These are phyloP conservation scores for Apodemus agrarius DNA, from an alignment of 2,797 vertebrate species.

Conservation along the genomic window DNA sequence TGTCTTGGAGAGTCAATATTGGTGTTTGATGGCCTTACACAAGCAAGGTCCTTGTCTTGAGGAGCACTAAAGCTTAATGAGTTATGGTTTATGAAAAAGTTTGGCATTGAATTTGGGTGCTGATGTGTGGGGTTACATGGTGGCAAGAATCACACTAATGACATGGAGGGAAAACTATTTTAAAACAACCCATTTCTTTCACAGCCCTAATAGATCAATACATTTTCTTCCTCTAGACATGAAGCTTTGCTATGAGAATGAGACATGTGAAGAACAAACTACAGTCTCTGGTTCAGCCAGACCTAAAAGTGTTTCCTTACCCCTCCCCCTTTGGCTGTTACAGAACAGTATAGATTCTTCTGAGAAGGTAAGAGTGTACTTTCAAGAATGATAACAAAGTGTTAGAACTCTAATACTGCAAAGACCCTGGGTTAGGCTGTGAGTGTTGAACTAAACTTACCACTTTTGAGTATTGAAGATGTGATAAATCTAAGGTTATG, in stretches of 20 bases:
- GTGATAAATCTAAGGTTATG: background rate
- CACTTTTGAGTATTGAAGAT: background rate
- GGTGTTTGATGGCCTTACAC: constrained; percentile 83
- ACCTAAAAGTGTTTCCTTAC: background rate
- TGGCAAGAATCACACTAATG: constrained; percentile 69
- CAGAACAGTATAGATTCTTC: background rate
- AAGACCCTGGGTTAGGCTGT: background rate
- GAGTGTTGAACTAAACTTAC: constrained; percentile 1
- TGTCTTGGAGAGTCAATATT: constrained; percentile 87
- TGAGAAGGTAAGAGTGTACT: background rate
- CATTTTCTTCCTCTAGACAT: constrained; percentile 40
- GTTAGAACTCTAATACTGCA: background rate
- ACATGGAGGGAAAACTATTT: constrained; percentile 73
- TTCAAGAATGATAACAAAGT: background rate
- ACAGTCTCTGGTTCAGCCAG: background rate
- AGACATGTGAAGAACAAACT: background rate
- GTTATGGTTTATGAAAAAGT: constrained; percentile 81
- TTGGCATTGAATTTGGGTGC: constrained; percentile 81
- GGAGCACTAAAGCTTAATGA: constrained; percentile 83
- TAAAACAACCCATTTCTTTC: constrained; percentile 77
- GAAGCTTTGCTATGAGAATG: background rate
- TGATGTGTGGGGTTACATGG: constrained; percentile 78
- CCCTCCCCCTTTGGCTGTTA: background rate
- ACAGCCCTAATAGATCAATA: constrained; percentile 69
- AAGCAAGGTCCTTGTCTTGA: constrained; percentile 85